Evolutionary conservation across 2,888 invertebrate species (phyloP), one percentile per base, ranked within the genome.

Genomic region (Thereva unica): DNA sequence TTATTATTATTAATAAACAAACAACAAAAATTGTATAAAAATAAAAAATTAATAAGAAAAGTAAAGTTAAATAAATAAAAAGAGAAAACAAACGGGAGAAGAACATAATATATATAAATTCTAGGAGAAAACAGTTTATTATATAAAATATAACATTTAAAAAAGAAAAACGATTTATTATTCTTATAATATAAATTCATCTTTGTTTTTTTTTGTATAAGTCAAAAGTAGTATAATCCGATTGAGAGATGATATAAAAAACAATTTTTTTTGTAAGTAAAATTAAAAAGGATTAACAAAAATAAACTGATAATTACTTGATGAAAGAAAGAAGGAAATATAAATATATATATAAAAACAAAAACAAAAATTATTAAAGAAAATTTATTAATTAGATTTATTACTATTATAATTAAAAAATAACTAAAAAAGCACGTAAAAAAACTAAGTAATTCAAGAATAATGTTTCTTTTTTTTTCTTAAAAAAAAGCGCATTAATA

Each of bases 301-400:
- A 9, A 42, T 42, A n/a, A 55, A 55, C 41, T 41, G 40, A 50
- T 61, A 38, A 10, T 53, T 61, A 41, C 41, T 50, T 40, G 49
- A 50, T 40, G 49, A 50, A 12, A 38, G 61, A 50, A 61, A 61
- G 50, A 23, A 50, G 50, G 35, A 61, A 56, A 61, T 50, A 61
- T 50, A 50, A 12, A 53, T 38, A 53, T 37, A 53, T 53, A 53
- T n/a, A 8, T 8, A 10, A 40, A 10, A 38, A 38, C 38, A 53
- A 53, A 10, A 40, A 50, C 5, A 9, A 37, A 53, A 9, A 53
- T 52, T 52, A 53, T 53, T 53, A 35, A 53, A 38, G 40, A 53
- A 38, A 37, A 38, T 37, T 53, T 53, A 53, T 53, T 53, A 53
- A 53, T 38, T 53, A 53, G 37, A 53, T 38, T 53, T 53, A 53